Evolutionary conservation across 2,888 invertebrate genomes (phyloP).

Genomic region (Neocrepidodera transversa): DNA sequence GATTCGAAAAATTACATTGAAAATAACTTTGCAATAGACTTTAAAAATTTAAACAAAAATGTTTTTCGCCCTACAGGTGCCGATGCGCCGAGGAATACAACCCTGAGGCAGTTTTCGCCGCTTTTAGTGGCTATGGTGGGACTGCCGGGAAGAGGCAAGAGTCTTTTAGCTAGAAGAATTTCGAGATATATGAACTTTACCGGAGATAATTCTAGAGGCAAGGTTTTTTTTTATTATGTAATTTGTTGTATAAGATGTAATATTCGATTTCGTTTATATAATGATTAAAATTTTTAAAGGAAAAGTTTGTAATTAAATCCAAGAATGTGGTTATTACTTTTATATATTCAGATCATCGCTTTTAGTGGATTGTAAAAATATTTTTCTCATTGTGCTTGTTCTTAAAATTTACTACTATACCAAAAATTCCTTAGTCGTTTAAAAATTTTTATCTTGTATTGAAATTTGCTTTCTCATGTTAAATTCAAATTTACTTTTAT

Average conservation of each 20-base stretch:
- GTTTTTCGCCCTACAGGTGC: slow-evolving; percentile 49
- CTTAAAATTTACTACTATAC: too few relatives aligned
- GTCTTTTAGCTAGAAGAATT: slow-evolving; percentile 86
- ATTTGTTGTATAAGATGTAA: too few relatives aligned
- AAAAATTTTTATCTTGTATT: too few relatives aligned
- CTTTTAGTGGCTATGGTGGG: slow-evolving; percentile 89
- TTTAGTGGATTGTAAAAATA: too few relatives aligned
- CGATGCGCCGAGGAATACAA: slow-evolving; percentile 47
- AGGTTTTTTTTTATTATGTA: slow-evolving; percentile 31
- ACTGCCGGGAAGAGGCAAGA: slow-evolving; percentile 91
- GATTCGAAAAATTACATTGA: neutral
- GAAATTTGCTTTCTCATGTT: too few relatives aligned
- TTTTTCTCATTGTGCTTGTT: too few relatives aligned
- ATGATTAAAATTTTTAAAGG: too few relatives aligned
- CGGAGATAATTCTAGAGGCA: slow-evolving; percentile 84
- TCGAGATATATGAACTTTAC: slow-evolving; percentile 91
- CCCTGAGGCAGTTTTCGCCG: slow-evolving; percentile 68
- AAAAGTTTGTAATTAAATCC: too few relatives aligned
- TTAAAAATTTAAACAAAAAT: slow-evolving; percentile 33
- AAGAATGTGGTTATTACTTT: too few relatives aligned
- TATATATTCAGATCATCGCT: too few relatives aligned
- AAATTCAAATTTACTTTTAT: too few relatives aligned
- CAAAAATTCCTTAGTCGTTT: too few relatives aligned
- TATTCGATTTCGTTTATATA: neutral
- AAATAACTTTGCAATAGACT: slow-evolving; percentile 11